A percentile compares a stretch with the other conserved stretches of the same genome.
These are phyloP conservation scores for Martes martes DNA, from an alignment of 2,113 vertebrate genomes.

Conservation along the genomic window DNA sequence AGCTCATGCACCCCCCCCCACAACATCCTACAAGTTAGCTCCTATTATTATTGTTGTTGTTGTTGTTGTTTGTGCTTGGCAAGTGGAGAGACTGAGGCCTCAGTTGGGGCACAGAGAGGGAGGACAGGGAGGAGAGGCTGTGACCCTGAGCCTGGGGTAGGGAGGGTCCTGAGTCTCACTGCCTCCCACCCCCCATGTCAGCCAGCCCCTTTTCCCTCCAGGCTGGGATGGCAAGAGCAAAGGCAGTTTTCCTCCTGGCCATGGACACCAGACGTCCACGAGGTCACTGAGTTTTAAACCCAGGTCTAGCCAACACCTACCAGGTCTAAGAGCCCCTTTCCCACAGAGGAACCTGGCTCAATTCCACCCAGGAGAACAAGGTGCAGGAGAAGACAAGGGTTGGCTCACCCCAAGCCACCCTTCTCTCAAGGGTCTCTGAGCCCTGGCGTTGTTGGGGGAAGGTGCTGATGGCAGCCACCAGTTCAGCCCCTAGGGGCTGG, in stretches of 20 bases:
- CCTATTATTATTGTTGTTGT: not conserved
- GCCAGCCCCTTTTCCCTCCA: not conserved
- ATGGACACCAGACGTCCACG: accelerated
- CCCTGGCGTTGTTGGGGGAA: not conserved
- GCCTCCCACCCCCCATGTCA: not conserved
- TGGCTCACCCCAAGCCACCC: not conserved
- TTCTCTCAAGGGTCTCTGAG: not conserved
- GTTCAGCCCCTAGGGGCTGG: not conserved
- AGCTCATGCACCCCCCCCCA: not conserved
- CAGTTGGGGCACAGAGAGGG: not conserved
- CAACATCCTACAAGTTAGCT: not conserved
- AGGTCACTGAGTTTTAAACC: not conserved
- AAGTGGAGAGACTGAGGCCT: not conserved
- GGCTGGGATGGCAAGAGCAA: not conserved
- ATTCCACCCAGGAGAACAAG: not conserved
- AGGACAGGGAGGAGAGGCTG: not conserved
- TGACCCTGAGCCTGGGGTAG: not conserved
- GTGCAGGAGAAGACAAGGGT: accelerated
- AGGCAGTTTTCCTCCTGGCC: not conserved
- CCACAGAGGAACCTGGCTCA: not conserved
- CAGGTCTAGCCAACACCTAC: not conserved
- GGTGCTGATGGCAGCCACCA: not conserved
- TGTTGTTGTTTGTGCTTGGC: not conserved
- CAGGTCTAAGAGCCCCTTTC: not conserved
- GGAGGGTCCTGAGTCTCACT: not conserved